These are phyloP conservation scores for Protonibea diacanthus DNA, from an alignment of 2,797 vertebrate genomes.

Conservation along the genomic window DNA sequence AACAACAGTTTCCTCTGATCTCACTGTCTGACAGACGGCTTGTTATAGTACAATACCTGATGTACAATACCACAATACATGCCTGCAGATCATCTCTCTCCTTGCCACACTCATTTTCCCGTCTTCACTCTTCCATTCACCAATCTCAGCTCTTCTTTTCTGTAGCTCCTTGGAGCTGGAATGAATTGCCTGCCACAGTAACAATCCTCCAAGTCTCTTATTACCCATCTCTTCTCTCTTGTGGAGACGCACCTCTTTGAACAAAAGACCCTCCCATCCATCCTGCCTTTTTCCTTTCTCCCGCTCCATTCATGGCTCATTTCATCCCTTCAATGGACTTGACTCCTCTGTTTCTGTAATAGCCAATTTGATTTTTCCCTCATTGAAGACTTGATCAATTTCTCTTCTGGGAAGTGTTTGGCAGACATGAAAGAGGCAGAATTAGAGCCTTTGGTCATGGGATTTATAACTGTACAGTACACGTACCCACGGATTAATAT, in stretches of 20 bases:
- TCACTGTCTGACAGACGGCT: constrained; percentile 70
- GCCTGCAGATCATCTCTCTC: constrained; percentile 65
- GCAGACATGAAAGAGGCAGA: constrained; percentile 68
- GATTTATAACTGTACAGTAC: constrained; percentile 50
- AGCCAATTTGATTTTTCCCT: constrained; percentile 82
- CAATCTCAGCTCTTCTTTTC: constrained; percentile 69
- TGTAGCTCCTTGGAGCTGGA: constrained; percentile 68
- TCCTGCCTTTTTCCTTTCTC: constrained; percentile 66
- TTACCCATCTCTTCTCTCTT: constrained; percentile 75
- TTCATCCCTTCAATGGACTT: constrained; percentile 79
- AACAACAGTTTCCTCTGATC: constrained; percentile 71
- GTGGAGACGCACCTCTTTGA: constrained; percentile 73
- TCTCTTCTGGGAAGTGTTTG: constrained; percentile 71
- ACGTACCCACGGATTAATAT: constrained; percentile 21
- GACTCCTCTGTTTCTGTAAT: constrained; percentile 81
- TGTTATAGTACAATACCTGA: constrained; percentile 73
- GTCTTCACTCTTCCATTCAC: constrained; percentile 69
- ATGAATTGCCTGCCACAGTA: constrained; percentile 80
- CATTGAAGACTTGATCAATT: constrained; percentile 84
- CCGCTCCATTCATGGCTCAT: constrained; percentile 80
- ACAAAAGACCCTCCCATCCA: constrained; percentile 72
- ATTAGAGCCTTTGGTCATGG: constrained; percentile 63
- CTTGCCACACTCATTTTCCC: constrained; percentile 58
- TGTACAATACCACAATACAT: constrained; percentile 69
- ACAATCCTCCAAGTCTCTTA: constrained; percentile 80